Base-by-base conservation (phyloP, 2,888 invertebrate species). In the Xanthia togata region DNA sequence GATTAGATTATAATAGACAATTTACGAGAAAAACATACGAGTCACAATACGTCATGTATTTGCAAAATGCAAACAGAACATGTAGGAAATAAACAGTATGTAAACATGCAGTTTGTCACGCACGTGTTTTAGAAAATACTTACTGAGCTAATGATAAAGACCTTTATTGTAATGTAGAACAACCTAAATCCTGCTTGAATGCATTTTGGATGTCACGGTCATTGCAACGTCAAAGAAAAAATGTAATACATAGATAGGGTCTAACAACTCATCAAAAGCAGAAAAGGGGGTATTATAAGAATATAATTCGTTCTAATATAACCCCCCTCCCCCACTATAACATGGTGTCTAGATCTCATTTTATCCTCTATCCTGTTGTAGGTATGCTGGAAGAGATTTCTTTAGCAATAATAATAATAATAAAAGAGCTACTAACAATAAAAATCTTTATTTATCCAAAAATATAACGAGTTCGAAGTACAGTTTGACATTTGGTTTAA, bases 131-230 rank as follows among this genome's bases (percentile, higher is more conserved):
- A 20, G 14, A 50, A 50, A 50, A 26, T 73, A 35, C 17, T 47
- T 63, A 55, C 2, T 47, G 3, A 62, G 62, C 50, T 20, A 47
- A 47, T 47, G 20, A 20, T 47, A 20, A 17, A 47, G 1, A 20
- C 47, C 14, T 44, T 44, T 12, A 44, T 44, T 44, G 6, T 50
- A 50, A 2, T 44, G 17, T 1, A 17, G 35, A 1, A 57, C 26
- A 47, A 20, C 2, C 5, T 44, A 50, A 1, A 38, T 38, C 14
- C 26, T 23, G 5, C 26, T 64, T 14, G n/a, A 64, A 71, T 20
- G 64, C 6, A 20, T 26, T 71, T 26, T 47, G 14, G n/a, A 70
- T 59, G 35, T 35, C 70, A 71, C n/a, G 71, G 35, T 69, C 31
- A 31, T 47, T 44, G 41, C 38, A 38, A 38, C 4, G 63, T 63